These are phyloP conservation scores for Petrocephalus schoutedeni DNA, from an alignment of 2,797 vertebrate genomes.

Conservation along the genomic window DNA sequence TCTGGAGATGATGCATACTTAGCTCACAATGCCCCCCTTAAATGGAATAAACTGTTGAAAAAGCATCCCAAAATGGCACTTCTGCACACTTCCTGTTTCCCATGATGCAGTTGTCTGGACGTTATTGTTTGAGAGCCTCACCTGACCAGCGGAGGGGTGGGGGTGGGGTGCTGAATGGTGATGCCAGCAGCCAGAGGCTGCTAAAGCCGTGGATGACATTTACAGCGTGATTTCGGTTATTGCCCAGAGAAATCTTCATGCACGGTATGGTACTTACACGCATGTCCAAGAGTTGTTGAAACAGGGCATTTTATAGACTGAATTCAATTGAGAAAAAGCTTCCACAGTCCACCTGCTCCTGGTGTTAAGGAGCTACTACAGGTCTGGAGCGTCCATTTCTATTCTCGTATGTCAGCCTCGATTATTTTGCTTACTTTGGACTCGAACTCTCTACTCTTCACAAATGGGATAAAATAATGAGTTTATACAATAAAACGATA, in stretches of 20 bases:
- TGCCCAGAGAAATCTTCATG: background rate
- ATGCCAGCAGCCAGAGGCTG: background rate
- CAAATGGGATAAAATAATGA: background rate
- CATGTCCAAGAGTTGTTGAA: background rate
- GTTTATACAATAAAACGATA: conserved; percentile 3
- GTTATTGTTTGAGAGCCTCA: background rate
- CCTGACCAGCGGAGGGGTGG: background rate
- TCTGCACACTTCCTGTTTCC: background rate
- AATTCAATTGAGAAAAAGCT: background rate
- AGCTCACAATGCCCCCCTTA: background rate
- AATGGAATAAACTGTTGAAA: background rate
- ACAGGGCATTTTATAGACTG: background rate
- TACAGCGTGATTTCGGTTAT: background rate
- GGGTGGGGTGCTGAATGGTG: background rate
- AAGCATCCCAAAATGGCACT: background rate
- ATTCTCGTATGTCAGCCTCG: conserved; percentile 9
- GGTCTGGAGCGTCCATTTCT: background rate
- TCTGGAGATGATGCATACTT: background rate
- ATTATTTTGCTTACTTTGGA: background rate
- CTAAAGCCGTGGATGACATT: conserved; percentile 10
- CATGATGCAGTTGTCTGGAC: background rate
- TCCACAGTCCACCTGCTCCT: background rate
- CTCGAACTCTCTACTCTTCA: background rate
- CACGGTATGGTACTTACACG: background rate
- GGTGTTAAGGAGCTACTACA: background rate